phyloP scores from a whole-genome alignment of 2,113 vertebrate genomes.

The Hemichromis elongatus region DNA sequence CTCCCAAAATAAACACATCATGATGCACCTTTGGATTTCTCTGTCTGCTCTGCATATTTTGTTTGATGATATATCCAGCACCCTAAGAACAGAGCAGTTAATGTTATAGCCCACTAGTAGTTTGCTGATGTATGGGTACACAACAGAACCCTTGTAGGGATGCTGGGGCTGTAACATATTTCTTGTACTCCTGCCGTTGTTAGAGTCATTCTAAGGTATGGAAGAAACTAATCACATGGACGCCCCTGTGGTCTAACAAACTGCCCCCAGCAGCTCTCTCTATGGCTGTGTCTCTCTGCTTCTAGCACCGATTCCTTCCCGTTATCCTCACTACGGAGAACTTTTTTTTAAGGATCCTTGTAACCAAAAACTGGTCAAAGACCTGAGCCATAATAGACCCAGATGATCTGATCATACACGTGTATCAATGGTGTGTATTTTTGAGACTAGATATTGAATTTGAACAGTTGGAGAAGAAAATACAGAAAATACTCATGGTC shows the following conservation, averaged over 20 bases:
- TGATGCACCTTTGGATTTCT: constrained; percentile 26
- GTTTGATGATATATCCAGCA: constrained; percentile 33
- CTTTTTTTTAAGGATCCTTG: background rate
- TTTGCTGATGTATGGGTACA: constrained; percentile 24
- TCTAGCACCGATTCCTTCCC: background rate
- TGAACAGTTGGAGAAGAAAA: background rate
- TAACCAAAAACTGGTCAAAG: background rate
- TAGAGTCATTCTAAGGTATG: constrained; percentile 32
- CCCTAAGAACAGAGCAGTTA: constrained; percentile 21
- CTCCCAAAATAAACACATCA: constrained; percentile 24
- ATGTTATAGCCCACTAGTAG: constrained; percentile 16
- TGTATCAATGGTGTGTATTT: background rate
- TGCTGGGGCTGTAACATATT: constrained; percentile 3
- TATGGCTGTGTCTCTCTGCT: background rate
- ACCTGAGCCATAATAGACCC: background rate
- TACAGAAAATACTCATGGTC: background rate
- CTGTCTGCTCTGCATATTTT: constrained; percentile 38
- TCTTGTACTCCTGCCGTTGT: constrained; percentile 17
- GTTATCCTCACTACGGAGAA: background rate
- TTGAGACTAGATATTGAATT: background rate
- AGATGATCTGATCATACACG: background rate
- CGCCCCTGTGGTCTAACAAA: constrained; percentile 32
- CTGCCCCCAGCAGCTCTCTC: background rate
- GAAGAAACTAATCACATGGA: constrained; percentile 38
- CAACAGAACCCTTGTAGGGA: constrained; percentile 1